Conservation (phyloP, 2,113 vertebrate genomes). For the Theristicus caerulescens region DNA sequence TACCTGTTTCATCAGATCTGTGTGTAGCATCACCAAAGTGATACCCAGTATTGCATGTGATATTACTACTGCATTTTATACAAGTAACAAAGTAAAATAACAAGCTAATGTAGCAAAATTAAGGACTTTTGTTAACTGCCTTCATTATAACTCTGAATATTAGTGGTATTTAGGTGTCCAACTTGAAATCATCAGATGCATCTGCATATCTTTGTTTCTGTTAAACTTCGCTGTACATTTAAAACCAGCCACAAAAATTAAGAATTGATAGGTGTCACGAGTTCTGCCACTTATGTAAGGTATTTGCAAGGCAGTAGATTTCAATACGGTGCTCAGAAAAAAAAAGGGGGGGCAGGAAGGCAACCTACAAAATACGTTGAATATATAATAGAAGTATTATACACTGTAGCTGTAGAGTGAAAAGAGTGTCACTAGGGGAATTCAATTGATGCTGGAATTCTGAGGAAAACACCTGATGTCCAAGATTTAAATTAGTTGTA, state of each 20-base stretch:
- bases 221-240: not conserved
- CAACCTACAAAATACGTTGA: not conserved
- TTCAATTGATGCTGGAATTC: not conserved
- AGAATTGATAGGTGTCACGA: not conserved
- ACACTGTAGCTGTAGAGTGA: not conserved
- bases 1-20: not conserved
- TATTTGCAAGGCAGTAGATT: not conserved
- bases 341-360: fast-evolving
- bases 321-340: not conserved
- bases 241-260: not conserved
- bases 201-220: not conserved
- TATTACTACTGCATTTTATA: not conserved
- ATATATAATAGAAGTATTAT: not conserved
- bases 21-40: not conserved
- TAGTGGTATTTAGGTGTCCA: not conserved
- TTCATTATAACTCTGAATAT: not conserved
- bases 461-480: not conserved
- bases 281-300: not conserved
- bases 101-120: not conserved
- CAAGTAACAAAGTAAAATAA: not conserved
- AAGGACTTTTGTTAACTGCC: not conserved
- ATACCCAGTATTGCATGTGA: not conserved
- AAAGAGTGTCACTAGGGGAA: not conserved
- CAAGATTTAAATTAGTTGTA: not conserved
- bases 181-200: not conserved